A percentile compares a stretch with the other conserved stretches of the same genome.
Conservation (phyloP, 2,113 vertebrate species). For the Boulengeromyrus knoepffleri region DNA sequence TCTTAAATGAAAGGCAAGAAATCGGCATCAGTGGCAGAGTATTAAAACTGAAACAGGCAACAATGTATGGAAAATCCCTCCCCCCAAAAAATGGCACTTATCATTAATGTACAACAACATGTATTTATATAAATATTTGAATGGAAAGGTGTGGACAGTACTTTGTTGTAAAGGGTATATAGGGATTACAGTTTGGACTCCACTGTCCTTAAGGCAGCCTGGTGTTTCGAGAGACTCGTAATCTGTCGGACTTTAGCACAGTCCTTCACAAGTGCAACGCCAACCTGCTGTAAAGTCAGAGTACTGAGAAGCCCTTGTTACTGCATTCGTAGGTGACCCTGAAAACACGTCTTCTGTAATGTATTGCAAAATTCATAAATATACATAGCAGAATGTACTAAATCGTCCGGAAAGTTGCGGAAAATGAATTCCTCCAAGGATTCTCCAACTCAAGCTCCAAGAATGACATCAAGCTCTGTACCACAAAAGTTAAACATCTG, state of each 20-base stretch:
- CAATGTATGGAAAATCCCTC: background rate
- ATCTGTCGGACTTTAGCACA: background rate
- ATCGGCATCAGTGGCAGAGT: constrained; percentile 54
- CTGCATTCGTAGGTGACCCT: background rate
- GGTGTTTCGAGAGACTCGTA: background rate
- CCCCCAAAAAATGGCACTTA: background rate
- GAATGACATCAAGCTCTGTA: background rate
- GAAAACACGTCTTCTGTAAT: background rate
- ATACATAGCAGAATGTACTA: background rate
- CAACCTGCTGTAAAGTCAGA: background rate
- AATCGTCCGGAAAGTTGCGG: background rate
- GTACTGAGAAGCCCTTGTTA: background rate
- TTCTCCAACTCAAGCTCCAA: background rate
- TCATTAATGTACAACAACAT: background rate
- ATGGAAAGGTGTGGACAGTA: background rate
- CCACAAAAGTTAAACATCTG: background rate
- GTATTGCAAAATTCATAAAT: background rate
- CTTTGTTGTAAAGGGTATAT: background rate
- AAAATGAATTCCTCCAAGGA: background rate
- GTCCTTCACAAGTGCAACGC: background rate
- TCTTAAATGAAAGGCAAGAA: constrained; percentile 57
- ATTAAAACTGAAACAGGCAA: constrained; percentile 29
- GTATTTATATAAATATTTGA: background rate
- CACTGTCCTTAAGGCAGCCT: background rate
- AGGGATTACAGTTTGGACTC: background rate